Evolutionary conservation across 2,888 invertebrate genomes (phyloP).

Genomic region (Leptothorax acervorum): DNA sequence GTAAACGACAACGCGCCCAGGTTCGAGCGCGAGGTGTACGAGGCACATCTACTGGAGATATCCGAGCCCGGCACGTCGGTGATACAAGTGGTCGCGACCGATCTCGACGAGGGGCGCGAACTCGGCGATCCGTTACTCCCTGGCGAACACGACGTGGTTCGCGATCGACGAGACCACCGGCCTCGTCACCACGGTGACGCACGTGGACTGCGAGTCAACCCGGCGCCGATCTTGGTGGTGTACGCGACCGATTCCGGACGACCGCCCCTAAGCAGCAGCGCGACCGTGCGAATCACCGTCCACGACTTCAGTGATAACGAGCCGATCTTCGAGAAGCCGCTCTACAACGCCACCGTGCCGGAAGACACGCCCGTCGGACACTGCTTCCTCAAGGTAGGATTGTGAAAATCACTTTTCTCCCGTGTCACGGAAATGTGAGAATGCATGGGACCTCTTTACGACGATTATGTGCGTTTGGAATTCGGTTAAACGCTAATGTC

Average conservation of each 20-base stretch:
- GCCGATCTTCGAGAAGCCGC: conserved; percentile 98
- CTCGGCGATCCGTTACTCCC: conserved; percentile 93
- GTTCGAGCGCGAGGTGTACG: conserved; percentile 92
- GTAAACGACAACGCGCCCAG: conserved; percentile 97
- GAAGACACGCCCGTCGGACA: conserved; percentile 96
- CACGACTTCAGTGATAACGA: conserved; percentile 98
- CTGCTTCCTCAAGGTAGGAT: conserved; percentile 96
- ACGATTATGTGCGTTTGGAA: background rate
- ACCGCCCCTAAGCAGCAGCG: conserved; percentile 94
- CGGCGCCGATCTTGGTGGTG: conserved; percentile 94
- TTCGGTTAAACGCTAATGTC: background rate
- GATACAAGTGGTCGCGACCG: conserved; percentile 93
- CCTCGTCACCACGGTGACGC: conserved; percentile 93
- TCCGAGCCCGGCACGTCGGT: conserved; percentile 97
- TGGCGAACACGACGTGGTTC: conserved; percentile 95
- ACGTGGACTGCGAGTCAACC: conserved; percentile 98
- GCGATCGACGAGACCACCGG: conserved; percentile 95
- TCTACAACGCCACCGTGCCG: conserved; percentile 96
- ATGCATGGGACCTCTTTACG: too few species aligned
- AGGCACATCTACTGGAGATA: conserved; percentile 96
- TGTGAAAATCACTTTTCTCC: background rate
- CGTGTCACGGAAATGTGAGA: too few species aligned
- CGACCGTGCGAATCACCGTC: conserved; percentile 95
- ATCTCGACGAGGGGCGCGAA: conserved; percentile 96
- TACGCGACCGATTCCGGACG: conserved; percentile 95